Evolutionary conservation across 2,888 invertebrate species (phyloP).

Genomic region (Idaea biselata): DNA sequence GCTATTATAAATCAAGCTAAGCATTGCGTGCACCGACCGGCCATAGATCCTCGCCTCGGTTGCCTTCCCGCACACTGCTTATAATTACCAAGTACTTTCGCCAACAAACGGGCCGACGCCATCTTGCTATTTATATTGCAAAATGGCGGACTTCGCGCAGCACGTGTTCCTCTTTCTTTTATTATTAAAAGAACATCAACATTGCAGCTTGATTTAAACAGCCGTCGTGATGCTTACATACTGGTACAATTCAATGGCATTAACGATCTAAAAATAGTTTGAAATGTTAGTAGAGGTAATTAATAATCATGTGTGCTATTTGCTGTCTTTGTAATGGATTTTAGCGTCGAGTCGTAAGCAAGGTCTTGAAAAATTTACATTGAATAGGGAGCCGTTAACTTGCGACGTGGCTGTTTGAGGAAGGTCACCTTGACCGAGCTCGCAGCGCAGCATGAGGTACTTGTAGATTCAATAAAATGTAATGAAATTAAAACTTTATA

Average conservation of each 20-base stretch:
- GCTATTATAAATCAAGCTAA: conserved; percentile 75
- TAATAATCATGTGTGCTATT: conserved; percentile 18
- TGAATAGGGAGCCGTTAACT: conserved; percentile 69
- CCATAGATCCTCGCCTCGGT: conserved; percentile 71
- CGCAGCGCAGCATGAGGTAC: conserved; percentile 47
- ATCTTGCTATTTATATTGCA: conserved; percentile 78
- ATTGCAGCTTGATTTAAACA: conserved; percentile 38
- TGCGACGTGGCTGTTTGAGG: conserved; percentile 58
- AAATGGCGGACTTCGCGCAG: conserved; percentile 70
- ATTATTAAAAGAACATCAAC: conserved; percentile 52
- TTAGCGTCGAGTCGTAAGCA: conserved; percentile 42
- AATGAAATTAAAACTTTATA: conserved; percentile 32
- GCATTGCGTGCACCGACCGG: conserved; percentile 71
- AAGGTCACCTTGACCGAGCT: conserved; percentile 74
- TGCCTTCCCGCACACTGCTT: conserved; percentile 64
- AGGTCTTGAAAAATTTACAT: conserved; percentile 69
- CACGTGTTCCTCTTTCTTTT: conserved; percentile 71
- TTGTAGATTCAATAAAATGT: conserved; percentile 37
- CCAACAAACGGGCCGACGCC: conserved; percentile 67
- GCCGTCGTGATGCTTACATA: conserved; percentile 28
- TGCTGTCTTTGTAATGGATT: conserved; percentile 32
- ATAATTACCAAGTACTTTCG: conserved; percentile 79
- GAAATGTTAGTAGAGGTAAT: conserved; percentile 12
- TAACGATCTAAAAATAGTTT: conserved; percentile 12
- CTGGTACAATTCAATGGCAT: conserved; percentile 4